These are phyloP conservation scores for Halocynthia roretzi DNA, from an alignment of 23 tunicate species.

Conservation along the genomic window DNA sequence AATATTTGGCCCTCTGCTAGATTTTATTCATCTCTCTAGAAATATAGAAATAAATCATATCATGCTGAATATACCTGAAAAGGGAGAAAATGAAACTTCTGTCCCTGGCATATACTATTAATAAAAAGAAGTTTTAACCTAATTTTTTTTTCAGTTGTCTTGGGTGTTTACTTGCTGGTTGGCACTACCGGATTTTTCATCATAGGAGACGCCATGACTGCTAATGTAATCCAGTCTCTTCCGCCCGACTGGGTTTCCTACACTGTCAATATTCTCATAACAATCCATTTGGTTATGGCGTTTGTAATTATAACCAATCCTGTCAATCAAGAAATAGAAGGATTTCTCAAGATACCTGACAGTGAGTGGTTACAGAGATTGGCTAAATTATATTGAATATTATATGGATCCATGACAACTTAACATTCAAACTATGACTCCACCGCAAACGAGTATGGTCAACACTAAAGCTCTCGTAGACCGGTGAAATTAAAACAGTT, in stretches of 20 bases:
- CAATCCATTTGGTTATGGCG: constrained; percentile 72
- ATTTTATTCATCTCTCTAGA: too few species aligned
- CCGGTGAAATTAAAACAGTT: too few species aligned
- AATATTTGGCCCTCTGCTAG: too few species aligned
- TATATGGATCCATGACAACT: not conserved
- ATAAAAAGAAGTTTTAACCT: not conserved
- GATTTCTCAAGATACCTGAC: constrained; percentile 38
- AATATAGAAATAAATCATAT: too few species aligned
- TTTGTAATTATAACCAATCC: constrained; percentile 69
- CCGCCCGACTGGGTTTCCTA: constrained; percentile 34
- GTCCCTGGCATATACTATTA: too few species aligned
- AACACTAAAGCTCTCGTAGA: too few species aligned
- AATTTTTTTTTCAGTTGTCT: constrained; percentile 32
- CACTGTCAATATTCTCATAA: constrained; percentile 64
- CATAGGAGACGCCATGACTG: constrained; percentile 57
- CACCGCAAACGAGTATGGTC: too few species aligned
- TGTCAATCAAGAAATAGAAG: constrained; percentile 74
- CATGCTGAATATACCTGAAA: not conserved
- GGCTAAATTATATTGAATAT: not conserved
- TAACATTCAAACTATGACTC: too few species aligned
- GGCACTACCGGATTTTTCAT: constrained; percentile 65
- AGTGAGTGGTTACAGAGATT: constrained; percentile 23
- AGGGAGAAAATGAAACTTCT: too few species aligned
- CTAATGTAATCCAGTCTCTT: constrained; percentile 47
- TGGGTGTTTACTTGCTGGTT: constrained; percentile 50